Evolutionary conservation across 1,140 invertebrate species (phyloP), one percentile per base, ranked within the genome.

Genomic region (Heliconius nattereri): DNA sequence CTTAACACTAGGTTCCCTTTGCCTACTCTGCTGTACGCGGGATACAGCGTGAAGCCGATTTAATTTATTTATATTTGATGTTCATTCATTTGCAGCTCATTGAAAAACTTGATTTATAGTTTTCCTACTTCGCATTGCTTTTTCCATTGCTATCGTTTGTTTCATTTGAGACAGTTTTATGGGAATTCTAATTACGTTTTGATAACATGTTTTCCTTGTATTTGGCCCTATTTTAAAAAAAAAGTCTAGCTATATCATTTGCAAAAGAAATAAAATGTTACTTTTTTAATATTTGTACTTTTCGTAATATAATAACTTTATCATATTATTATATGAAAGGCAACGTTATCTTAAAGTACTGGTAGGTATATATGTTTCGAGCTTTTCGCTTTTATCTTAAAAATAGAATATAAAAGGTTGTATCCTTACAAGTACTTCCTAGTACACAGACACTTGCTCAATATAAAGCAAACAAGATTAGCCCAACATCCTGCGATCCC

Each of bases 381-480:
- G 26, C 37, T 49, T 73, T 73, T 73, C 35, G 23, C 29, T 29
- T 45, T 82, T 81, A 75, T 84, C 29, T 66, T 26, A 52, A 66
- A 40, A 80, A 81, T 83, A 83, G 82, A 81, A 83, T 80, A 78
- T 81, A 72, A 84, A 78, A 76, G 66, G 35, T 60, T 75, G 71
- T 78, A n/a, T n/a, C n/a, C n/a, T n/a, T n/a, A n/a, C n/a, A n/a
- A n/a, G n/a, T n/a, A n/a, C n/a, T n/a, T n/a, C n/a, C n/a, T n/a
- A 77, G 81, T 80, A 76, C 78, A 82, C 60, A 60, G 9, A 37
- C 87, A 87, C 85, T 89, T 85, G 83, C 81, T 86, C 83, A 83
- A 84, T 87, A 86, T 84, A 89, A 81, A 83, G 84, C 85, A 92
- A 92, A 92, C 90, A 94, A 94, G 92, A 94, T 94, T 94, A 94